phyloP scores from a whole-genome alignment of 2,888 invertebrate species.

The Harpagoxenus sublaevis region DNA sequence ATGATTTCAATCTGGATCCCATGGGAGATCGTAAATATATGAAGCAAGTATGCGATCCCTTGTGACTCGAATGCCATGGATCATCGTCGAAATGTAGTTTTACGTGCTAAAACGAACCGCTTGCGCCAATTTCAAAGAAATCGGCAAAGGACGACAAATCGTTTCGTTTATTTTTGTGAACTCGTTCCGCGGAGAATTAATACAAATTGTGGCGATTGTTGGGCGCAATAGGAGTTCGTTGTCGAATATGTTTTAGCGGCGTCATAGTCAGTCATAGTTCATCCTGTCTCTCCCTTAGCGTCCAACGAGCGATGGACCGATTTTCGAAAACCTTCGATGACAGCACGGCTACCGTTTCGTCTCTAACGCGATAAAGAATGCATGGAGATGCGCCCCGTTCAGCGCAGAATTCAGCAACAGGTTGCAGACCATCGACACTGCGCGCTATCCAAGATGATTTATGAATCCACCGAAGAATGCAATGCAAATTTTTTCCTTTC shows the following conservation, averaged over 20 bases:
- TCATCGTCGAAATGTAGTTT: slow-evolving; percentile 12
- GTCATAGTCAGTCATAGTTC: slow-evolving; percentile 22
- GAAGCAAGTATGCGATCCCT: slow-evolving; percentile 1
- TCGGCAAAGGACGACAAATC: background rate
- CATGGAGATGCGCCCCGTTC: slow-evolving; percentile 28
- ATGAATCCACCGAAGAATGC: slow-evolving; percentile 34
- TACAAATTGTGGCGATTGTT: slow-evolving; percentile 54
- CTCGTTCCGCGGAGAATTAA: slow-evolving; percentile 10
- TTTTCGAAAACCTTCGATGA: background rate
- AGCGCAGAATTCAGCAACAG: slow-evolving; percentile 68
- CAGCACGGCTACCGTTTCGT: slow-evolving; percentile 18
- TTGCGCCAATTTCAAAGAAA: background rate
- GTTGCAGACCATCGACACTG: slow-evolving; percentile 61
- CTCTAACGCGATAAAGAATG: slow-evolving; percentile 66
- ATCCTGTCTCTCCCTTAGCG: background rate
- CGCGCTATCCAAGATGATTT: slow-evolving; percentile 52
- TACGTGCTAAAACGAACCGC: background rate
- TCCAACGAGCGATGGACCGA: background rate
- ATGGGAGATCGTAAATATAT: background rate
- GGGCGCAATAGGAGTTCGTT: slow-evolving; percentile 53
- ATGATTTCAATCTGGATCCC: background rate
- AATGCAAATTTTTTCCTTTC: slow-evolving; percentile 43
- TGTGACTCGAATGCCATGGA: background rate
- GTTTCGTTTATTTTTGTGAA: slow-evolving; percentile 22
- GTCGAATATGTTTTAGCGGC: slow-evolving; percentile 13